Percentiles rank a stretch among this genome's conserved stretches.
These are phyloP conservation scores for Microtus montanus DNA, from an alignment of 2,113 vertebrate genomes.

Conservation along the genomic window DNA sequence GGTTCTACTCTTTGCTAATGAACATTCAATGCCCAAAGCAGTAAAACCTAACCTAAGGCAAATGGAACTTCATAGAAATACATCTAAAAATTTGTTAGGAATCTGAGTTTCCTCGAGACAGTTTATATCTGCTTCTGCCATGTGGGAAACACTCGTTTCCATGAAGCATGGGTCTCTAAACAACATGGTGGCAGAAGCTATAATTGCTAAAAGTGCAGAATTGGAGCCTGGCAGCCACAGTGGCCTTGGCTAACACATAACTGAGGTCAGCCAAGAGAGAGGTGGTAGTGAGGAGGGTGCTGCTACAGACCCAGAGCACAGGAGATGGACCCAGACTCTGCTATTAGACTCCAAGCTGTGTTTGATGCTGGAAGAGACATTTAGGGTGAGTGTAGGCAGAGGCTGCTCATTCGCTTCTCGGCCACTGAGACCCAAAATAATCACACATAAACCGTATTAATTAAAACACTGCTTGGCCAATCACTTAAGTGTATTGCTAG, in stretches of 20 bases:
- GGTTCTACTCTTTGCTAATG: neutral
- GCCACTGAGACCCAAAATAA: no score
- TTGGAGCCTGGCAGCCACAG: neutral
- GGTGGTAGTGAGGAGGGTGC: accelerated
- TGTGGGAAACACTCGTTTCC: neutral
- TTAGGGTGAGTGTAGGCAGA: neutral
- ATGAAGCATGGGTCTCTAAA: neutral
- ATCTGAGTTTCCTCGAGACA: neutral
- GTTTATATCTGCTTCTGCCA: neutral
- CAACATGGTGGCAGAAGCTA: neutral
- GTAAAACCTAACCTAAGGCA: neutral
- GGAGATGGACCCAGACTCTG: no score
- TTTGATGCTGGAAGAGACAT: no score
- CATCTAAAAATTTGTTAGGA: neutral
- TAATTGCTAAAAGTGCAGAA: neutral
- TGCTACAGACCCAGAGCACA: neutral
- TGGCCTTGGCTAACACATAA: neutral
- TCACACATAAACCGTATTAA: no score
- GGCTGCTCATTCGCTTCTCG: no score
- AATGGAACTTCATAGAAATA: neutral
- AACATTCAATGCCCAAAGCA: neutral
- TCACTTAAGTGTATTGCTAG: no score
- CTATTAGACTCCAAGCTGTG: neutral
- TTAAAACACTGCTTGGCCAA: no score
- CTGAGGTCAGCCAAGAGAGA: neutral